Evolutionary conservation across 1,140 invertebrate species (phyloP), one percentile per base, ranked within the genome.

Genomic region (Ladona fulva): DNA sequence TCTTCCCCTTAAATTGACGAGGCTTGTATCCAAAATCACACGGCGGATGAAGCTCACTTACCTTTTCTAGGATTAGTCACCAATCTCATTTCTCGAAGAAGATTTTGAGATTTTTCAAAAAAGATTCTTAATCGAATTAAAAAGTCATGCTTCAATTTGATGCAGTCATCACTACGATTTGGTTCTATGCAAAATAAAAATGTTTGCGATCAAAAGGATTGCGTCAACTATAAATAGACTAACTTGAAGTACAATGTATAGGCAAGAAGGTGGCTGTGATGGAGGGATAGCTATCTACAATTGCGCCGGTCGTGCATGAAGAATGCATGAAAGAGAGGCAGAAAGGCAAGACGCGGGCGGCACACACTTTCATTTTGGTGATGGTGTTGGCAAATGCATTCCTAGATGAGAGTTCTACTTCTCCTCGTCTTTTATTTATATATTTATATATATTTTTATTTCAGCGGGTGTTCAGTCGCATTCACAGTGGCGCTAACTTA

Each of bases 301-400:
- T 76, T 22, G 75, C 75, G 75, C n/a, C 42, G 37, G 25, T 76
- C 24, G 25, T 75, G 25, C 24, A 75, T 75, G 25, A 75, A 75
- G 74, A 76, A 76, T 76, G 75, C 42, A 25, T 25, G n/a, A 37
- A 76, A 75, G 24, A 75, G 24, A 24, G 42, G n/a, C 25, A 25
- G 25, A 7, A 6, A 66, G 52, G 52, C 52, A 66, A 19, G 14
- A 16, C 52, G 52, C 52, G 44, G 19, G 44, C 19, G 52, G 52
- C n/a, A 22, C 3, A 66, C 14, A 66, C 29, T 37, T 8, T 37
- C 29, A 37, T 37, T 37, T 37, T 37, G 29, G 29, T 37, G 29
- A 37, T 37, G 29, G 29, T 37, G 29, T 37, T 37, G 1, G 29
- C 29, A 37, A 37, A 37, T 37, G 29, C 29, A 37, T 37, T 37